Percentiles rank a stretch among this genome's conserved stretches.
Conservation (phyloP, 2,113 vertebrate species). For the Oreochromis aureus region DNA sequence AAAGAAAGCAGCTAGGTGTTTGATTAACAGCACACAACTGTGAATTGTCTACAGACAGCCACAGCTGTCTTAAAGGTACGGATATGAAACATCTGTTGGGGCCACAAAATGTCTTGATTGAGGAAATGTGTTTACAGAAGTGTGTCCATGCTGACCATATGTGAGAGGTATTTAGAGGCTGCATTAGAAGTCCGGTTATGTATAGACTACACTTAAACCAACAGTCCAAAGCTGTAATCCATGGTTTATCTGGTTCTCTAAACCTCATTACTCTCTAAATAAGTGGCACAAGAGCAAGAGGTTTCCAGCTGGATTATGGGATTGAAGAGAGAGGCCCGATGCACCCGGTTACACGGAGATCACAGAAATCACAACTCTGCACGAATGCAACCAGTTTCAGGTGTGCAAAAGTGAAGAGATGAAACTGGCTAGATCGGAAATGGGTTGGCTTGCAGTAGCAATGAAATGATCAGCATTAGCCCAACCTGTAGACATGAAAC, state of each 20-base stretch:
- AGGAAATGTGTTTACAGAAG: conserved; percentile 34
- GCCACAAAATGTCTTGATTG: background rate
- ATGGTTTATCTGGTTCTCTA: conserved; percentile 45
- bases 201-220: conserved; percentile 43
- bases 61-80: background rate
- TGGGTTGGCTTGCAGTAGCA: background rate
- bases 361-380: background rate
- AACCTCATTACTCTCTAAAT: conserved; percentile 61
- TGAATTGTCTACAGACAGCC: background rate
- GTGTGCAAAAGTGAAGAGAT: background rate
- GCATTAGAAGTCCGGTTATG: conserved; percentile 40
- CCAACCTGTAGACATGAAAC: background rate
- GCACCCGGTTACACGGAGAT: background rate
- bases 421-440: background rate
- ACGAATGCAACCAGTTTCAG: background rate
- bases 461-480: background rate
- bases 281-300: conserved; percentile 52
- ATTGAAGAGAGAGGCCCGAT: background rate
- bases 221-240: conserved; percentile 47
- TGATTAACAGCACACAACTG: background rate
- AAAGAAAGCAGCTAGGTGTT: background rate
- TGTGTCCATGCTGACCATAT: conserved; percentile 16
- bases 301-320: conserved; percentile 46
- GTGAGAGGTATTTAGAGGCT: conserved; percentile 22
- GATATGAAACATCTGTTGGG: conserved; percentile 2